Base-by-base conservation (phyloP, 2,888 invertebrate genomes). In the Acronicta alni region DNA sequence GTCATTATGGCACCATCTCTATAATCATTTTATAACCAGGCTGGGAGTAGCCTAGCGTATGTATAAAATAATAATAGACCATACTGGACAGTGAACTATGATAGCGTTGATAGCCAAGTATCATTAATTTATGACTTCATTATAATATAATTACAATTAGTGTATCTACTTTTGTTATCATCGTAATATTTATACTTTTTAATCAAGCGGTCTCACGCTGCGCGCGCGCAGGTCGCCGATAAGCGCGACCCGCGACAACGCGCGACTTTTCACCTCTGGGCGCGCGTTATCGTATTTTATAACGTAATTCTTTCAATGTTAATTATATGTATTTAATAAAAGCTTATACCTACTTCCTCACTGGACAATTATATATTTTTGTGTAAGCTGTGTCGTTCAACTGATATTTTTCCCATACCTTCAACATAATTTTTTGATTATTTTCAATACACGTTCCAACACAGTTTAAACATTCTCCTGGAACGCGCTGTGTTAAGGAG, bases 261-360 rank as follows among this genome's bases (percentile, higher is more conserved):
- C 41, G 60, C 62, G 66, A 60, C 77, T 48, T 54, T 1, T 63
- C 55, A 72, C 66, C 62, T 30, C 47, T 55, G 56, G 32, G 57
- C 64, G 54, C 43, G 60, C 61, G 61, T 48, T 60, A 61, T 15
- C 39, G 44, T 48, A 16, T 37, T 15, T 56, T 47, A 18, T 55
- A 53, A 39, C 23, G 42, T 59, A 49, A 62, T 10, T 47, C 41
- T 68, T 65, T 60, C 47, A 60, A 65, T 59, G 55, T 72, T 64
- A 70, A 42, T 60, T 63, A 57, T 68, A 64, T 64, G 62, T 64
- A 55, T 48, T 38, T 44, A 54, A 32, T 30, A 30, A 9, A 3
- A 10, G 10, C 10, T 1, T 30, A 43, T 58, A n/a, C 32, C 23
- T 20, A 48, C 30, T 75, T 75, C 72, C 75, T 60, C 47, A 54